A percentile compares a stretch with the other conserved stretches of the same genome.
Evolutionary conservation across 2,113 vertebrate species (phyloP).

Genomic region (Rhabdomys dilectus): DNA sequence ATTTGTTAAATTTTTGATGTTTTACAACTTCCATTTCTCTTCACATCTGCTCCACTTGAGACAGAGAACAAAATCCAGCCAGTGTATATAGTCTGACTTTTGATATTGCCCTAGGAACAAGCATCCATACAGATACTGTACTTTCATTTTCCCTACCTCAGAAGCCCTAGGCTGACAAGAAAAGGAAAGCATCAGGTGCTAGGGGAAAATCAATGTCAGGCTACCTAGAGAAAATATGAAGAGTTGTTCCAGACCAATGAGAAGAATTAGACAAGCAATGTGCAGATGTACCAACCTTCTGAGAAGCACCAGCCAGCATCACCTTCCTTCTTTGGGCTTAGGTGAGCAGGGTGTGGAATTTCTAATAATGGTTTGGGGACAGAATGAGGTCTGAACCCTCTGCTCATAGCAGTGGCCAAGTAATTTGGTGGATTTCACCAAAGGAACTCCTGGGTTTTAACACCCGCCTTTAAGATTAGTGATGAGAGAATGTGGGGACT

Average conservation of each 20-base stretch:
- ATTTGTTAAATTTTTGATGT: constrained; percentile 13
- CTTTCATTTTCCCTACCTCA: constrained; percentile 9
- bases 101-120: constrained; percentile 24
- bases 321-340: constrained; percentile 61
- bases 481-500: constrained; percentile 14
- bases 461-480: constrained; percentile 35
- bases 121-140: not conserved
- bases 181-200: constrained; percentile 11
- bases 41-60: constrained; percentile 5
- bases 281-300: constrained; percentile 10
- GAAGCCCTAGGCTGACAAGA: constrained; percentile 57
- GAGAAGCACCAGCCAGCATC: constrained; percentile 47
- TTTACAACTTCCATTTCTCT: constrained; percentile 47
- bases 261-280: constrained; percentile 62
- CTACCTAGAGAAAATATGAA: constrained; percentile 64
- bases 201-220: not conserved
- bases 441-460: constrained; percentile 43
- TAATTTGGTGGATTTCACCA: constrained; percentile 34
- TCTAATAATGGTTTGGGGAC: constrained; percentile 14
- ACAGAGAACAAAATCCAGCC: constrained; percentile 6
- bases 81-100: not conserved
- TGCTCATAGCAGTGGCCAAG: constrained; percentile 73
- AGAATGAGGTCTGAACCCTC: constrained; percentile 30
- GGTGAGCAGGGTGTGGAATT: constrained; percentile 38
- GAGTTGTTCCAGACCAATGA: constrained; percentile 46